Base-by-base conservation (phyloP, 2,113 vertebrate genomes). In the Semicossyphus pulcher region DNA sequence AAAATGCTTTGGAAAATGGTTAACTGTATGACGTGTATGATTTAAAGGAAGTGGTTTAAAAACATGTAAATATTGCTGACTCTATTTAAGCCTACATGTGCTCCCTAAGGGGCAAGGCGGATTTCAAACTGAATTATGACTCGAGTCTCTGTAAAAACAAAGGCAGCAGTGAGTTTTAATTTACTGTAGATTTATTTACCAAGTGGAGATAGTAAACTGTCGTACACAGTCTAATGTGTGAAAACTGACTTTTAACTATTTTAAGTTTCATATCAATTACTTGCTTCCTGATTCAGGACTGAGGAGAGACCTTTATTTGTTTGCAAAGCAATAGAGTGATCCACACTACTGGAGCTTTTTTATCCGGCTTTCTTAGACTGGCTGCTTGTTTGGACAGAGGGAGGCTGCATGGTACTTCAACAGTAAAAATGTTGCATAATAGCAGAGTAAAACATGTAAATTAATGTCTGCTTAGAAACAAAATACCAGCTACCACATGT, bases 181-280 rank as follows among this genome's bases (percentile, higher is more conserved):
- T 77, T 65, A 66, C 57, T 49, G 57, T 42, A 68, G 39, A 74
- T 82, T 80, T 57, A 45, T 80, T 82, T 57, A 63, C 28, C 49
- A 42, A 28, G 39, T 84, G 26, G 75, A 47, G 58, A 66, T 58
- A 4, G 57, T 41, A 20, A 7, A 57, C 52, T 49, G 16, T 65
- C 34, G 10, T 42, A 52, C 63, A 72, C 15, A 54, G 63, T 72
- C 25, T 34, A 48, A 75, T 37, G 48, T 65, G 47, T 54, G 41
- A 52, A 72, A 78, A 56, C 44, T 4, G 14, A 64, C 57, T 80
- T 72, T 58, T 23, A 56, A 20, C 20, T 60, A 18, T 54, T 63
- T 81, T 69, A 23, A 61, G 52, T 72, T 83, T 37, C 7, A 61
- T 10, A 29, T 18, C 15, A 28, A 10, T 26, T 28, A 12, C 29